Base-by-base conservation (phyloP, 2,113 vertebrate genomes). In the Machaerirhynchus nigripectus region DNA sequence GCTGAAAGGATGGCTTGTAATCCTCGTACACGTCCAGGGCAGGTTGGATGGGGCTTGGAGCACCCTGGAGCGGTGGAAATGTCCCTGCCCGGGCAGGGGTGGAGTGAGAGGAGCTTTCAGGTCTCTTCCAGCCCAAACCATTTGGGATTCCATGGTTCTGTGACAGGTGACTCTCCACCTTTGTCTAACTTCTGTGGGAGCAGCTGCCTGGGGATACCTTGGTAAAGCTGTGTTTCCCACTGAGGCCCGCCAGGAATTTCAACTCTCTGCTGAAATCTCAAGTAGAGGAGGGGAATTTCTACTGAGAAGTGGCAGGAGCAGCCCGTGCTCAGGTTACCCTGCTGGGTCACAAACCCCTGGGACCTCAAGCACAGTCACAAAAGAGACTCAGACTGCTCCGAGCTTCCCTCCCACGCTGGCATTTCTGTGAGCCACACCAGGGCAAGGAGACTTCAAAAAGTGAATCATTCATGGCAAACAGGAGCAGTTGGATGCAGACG, bases 391-490 rank as follows among this genome's bases (percentile, higher is more conserved):
- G 5, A n/a, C 16, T 13, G 31, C 22, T 6, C 31, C 24, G 22
- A 73, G 46, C 70, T 24, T 53, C 37, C 40, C 30, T 67, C 49
- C 70, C 22, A 4, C 30, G 56, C 44, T 90, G 84, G 30, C 35
- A 7, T 44, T 75, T 64, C 84, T 69, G 3, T n/a, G 74, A 53
- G 13, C 70, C 71, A 74, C 68, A 47, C 39, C 55, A 69, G 40
- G 55, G 42, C 9, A 79, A 53, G 10, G 47, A 73, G 76, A 37
- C 83, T 92, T 61, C 0, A 28, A 73, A 42, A 83, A 61, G 89
- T 95, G 87, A 89, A 75, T 97, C 11, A 95, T 89, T 92, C 69
- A 53, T 73, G 50, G 75, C 56, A 50, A 95, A 50, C 53, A 50
- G 31, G 74, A 71, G 26, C 10, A 68, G 56, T 47, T 68, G 69